Conservation (phyloP, 2,113 vertebrate genomes). For the Pithys albifrons region DNA sequence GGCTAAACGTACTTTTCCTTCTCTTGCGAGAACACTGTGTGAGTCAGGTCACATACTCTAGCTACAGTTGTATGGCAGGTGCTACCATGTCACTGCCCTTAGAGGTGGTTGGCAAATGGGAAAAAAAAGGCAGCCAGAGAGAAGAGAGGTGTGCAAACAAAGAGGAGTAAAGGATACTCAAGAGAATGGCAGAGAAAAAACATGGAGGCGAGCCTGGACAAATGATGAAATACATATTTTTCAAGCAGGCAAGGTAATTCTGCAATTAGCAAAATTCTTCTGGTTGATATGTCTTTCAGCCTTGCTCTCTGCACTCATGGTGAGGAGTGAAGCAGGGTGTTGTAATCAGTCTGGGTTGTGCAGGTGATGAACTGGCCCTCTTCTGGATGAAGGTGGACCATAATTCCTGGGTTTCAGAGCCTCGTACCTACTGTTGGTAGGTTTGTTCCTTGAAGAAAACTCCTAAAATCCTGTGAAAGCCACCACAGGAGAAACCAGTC, state of each 20-base stretch:
- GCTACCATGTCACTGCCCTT: neutral
- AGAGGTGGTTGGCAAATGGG: neutral
- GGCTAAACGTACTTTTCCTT: neutral
- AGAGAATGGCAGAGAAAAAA: neutral
- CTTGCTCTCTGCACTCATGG: rapidly evolving
- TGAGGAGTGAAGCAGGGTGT: neutral
- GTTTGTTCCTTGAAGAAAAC: neutral
- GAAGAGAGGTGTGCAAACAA: neutral
- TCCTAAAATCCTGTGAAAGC: neutral
- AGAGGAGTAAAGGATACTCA: neutral
- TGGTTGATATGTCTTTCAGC: neutral
- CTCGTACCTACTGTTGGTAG: neutral
- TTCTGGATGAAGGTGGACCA: neutral
- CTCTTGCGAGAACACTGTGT: neutral
- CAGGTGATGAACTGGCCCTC: neutral
- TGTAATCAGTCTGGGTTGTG: neutral
- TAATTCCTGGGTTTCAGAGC: neutral
- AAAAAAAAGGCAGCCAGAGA: neutral
- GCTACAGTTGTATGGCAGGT: neutral
- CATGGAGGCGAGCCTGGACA: neutral
- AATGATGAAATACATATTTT: neutral
- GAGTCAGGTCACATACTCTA: neutral
- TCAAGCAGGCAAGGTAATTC: neutral
- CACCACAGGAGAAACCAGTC: neutral
- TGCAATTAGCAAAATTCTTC: neutral